Percentiles rank a stretch among this genome's conserved stretches.
phyloP scores from a whole-genome alignment of 1,140 invertebrate species.

The Drosophila athabasca region DNA sequence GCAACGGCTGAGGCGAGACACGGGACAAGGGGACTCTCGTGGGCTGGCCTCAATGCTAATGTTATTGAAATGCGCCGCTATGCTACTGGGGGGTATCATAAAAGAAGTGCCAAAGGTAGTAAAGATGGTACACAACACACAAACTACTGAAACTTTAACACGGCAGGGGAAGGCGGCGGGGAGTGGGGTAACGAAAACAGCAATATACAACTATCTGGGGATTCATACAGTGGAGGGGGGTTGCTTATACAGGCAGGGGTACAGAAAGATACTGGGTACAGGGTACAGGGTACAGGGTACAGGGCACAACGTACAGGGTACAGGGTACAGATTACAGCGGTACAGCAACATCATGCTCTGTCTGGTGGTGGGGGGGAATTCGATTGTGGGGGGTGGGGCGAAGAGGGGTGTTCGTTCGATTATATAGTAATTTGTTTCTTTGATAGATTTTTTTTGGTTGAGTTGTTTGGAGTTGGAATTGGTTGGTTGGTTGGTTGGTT shows the following conservation, averaged over 20 bases:
- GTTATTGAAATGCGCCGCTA: constrained; percentile 69
- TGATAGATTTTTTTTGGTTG: constrained; percentile 11
- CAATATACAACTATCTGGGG: constrained; percentile 50
- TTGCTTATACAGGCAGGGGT: no score
- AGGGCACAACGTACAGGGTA: no score
- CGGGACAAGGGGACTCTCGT: constrained; percentile 7
- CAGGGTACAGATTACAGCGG: constrained; percentile 3
- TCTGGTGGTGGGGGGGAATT: constrained; percentile 12
- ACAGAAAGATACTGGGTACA: no score
- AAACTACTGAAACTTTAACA: constrained; percentile 58
- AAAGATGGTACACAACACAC: constrained; percentile 53
- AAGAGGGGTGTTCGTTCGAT: constrained; percentile 8
- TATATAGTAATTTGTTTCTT: constrained; percentile 34
- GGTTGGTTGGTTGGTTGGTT: no score
- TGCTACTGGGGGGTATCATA: constrained; percentile 64
- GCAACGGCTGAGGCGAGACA: constrained; percentile 4
- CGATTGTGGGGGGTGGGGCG: constrained; percentile 11
- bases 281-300: constrained; percentile 1
- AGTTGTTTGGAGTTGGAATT: no score
- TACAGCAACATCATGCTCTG: constrained; percentile 41
- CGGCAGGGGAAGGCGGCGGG: constrained; percentile 21
- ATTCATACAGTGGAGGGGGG: not conserved
- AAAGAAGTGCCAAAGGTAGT: constrained; percentile 73
- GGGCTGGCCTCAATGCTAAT: constrained; percentile 51
- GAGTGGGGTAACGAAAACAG: constrained; percentile 50